Evolutionary conservation across 2,888 invertebrate genomes (phyloP).

Genomic region (Lithosia quadra): DNA sequence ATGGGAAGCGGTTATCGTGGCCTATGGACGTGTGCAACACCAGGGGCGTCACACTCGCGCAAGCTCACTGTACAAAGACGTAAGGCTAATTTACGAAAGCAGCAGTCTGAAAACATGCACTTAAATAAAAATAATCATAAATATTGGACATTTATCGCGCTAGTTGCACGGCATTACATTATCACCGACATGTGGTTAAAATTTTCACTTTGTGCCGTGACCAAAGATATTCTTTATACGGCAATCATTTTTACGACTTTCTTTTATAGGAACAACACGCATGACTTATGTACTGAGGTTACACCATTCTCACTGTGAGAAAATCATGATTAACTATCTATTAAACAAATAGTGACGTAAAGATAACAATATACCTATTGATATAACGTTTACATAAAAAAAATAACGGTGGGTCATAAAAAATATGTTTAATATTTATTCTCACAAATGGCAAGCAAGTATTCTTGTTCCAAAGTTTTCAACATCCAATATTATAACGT

Average conservation of each 20-base stretch:
- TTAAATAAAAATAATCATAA: neutral
- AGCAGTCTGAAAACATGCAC: neutral
- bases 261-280: conserved; percentile 38
- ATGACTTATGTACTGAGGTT: conserved; percentile 18
- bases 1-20: no score
- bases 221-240: conserved; percentile 31
- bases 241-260: conserved; percentile 43
- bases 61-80: no score
- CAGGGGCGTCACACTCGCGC: no score
- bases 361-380: neutral
- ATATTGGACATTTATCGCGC: neutral
- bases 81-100: neutral
- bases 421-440: no score
- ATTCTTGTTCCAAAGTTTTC: no score
- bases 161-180: conserved; percentile 1
- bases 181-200: conserved; percentile 11
- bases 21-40: no score
- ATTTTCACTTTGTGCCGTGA: conserved; percentile 45
- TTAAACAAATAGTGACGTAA: neutral
- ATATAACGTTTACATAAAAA: no score
- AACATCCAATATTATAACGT: no score
- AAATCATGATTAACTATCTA: conserved; percentile 13
- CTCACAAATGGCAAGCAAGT: no score
- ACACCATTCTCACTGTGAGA: conserved; percentile 18
- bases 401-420: no score